Conservation (phyloP, 2,113 vertebrate species). For the Blennius ocellaris region DNA sequence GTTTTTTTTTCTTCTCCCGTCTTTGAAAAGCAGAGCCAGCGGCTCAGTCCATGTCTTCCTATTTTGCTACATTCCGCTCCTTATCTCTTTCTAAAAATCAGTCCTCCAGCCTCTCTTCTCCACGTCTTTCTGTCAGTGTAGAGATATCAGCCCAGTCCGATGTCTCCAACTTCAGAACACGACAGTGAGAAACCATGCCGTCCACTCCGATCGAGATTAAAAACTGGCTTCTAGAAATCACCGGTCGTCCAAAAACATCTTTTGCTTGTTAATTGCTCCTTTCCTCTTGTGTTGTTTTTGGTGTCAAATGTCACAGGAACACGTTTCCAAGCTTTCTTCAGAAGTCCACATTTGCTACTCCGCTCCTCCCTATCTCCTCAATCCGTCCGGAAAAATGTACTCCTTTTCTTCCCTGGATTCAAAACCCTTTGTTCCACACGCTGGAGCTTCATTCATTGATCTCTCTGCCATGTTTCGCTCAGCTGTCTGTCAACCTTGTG, state of each 20-base stretch:
- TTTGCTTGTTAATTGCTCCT: neutral
- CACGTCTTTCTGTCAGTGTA: slow-evolving; percentile 42
- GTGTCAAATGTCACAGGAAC: slow-evolving; percentile 7
- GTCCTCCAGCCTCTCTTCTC: slow-evolving; percentile 1
- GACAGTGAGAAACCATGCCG: slow-evolving; percentile 29
- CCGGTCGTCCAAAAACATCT: slow-evolving; percentile 7
- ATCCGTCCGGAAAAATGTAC: neutral
- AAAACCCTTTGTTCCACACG: slow-evolving; percentile 26
- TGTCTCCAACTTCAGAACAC: slow-evolving; percentile 34
- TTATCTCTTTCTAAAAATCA: slow-evolving; percentile 37
- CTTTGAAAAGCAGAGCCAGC: slow-evolving; percentile 7
- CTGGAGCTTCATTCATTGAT: slow-evolving; percentile 3
- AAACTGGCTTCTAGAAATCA: slow-evolving; percentile 3
- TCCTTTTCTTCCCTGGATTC: neutral
- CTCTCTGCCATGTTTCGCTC: slow-evolving; percentile 37
- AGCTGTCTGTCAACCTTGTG: slow-evolving; percentile 51
- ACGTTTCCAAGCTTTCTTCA: neutral
- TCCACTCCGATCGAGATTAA: slow-evolving; percentile 6
- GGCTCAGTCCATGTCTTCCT: slow-evolving; percentile 39
- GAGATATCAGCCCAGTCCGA: slow-evolving; percentile 16
- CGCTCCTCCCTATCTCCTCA: neutral
- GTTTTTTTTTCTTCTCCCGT: slow-evolving; percentile 22
- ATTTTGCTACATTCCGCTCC: slow-evolving; percentile 29
- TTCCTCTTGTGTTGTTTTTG: no score
- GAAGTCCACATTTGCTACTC: neutral